Evolutionary conservation across 2,888 invertebrate species (phyloP).

Genomic region (Dorcus parallelipipedus): DNA sequence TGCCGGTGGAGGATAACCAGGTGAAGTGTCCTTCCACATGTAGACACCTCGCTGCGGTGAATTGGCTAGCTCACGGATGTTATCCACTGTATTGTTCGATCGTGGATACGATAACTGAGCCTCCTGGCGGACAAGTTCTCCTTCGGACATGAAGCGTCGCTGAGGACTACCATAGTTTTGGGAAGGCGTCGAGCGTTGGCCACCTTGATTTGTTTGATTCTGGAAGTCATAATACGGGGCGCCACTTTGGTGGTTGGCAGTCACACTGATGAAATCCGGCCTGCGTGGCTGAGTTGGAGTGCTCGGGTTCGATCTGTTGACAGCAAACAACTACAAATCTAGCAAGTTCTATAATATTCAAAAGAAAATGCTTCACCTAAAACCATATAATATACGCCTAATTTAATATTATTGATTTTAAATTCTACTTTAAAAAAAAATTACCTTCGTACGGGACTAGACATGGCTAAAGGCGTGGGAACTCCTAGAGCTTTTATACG

Average conservation of each 20-base stretch:
- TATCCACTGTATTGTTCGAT: conserved; percentile 76
- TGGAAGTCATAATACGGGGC: conserved; percentile 45
- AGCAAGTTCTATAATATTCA: conserved; percentile 27
- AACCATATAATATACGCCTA: no score
- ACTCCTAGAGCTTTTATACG: conserved; percentile 86
- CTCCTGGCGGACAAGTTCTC: conserved; percentile 72
- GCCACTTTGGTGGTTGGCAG: conserved; percentile 33
- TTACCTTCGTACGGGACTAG: conserved; percentile 85
- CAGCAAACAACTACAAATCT: conserved; percentile 38
- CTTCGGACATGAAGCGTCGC: conserved; percentile 69
- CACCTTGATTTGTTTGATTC: conserved; percentile 38
- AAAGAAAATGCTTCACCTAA: conserved; percentile 19
- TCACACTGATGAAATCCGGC: conserved; percentile 82
- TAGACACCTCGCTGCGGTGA: conserved; percentile 80
- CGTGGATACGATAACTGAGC: conserved; percentile 59
- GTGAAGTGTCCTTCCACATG: conserved; percentile 77
- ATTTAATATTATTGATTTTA: neutral
- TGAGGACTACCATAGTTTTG: conserved; percentile 40
- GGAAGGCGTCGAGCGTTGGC: conserved; percentile 42
- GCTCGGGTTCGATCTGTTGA: conserved; percentile 84
- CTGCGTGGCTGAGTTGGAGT: conserved; percentile 87
- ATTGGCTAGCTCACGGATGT: conserved; percentile 83
- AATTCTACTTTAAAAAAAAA: neutral
- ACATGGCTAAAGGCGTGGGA: conserved; percentile 83
- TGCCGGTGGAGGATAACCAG: conserved; percentile 57